These are phyloP conservation scores for Pagetopsis macropterus DNA, from an alignment of 2,797 vertebrate genomes.

Conservation along the genomic window DNA sequence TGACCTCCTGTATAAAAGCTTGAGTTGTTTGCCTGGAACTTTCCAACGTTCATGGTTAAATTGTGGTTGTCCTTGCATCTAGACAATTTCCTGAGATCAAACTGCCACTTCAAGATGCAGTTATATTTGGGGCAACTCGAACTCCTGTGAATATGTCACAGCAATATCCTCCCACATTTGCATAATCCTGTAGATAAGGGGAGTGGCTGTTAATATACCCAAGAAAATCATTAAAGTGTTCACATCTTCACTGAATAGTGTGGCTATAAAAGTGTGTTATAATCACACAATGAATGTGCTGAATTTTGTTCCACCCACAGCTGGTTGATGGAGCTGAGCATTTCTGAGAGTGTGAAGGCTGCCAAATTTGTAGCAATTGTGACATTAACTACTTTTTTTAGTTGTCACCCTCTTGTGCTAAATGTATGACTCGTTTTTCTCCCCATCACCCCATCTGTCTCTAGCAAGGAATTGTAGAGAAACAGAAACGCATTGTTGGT, in stretches of 20 bases:
- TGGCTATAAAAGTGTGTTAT: conserved; percentile 22
- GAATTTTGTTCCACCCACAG: conserved; percentile 35
- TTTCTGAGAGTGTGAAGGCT: conserved; percentile 31
- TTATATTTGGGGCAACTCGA: conserved; percentile 1
- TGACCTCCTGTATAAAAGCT: neutral
- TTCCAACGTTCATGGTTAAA: neutral
- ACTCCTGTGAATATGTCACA: conserved; percentile 8
- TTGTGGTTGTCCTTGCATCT: neutral
- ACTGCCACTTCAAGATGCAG: neutral
- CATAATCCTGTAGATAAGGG: conserved; percentile 41
- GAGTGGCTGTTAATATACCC: conserved; percentile 16
- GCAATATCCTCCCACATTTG: conserved; percentile 25
- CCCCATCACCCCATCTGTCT: neutral
- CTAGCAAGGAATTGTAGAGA: neutral
- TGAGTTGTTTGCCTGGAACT: neutral
- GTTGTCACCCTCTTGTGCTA: conserved; percentile 5
- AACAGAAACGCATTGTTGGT: neutral
- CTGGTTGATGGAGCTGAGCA: conserved; percentile 8
- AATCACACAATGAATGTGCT: conserved; percentile 26
- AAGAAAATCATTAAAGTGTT: conserved; percentile 27
- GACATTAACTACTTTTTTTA: conserved; percentile 36
- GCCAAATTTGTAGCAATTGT: conserved; percentile 33
- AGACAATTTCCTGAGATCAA: conserved; percentile 12
- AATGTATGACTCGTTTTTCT: conserved; percentile 19
- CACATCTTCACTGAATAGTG: conserved; percentile 18